A percentile compares a stretch with the other conserved stretches of the same genome.
These are phyloP conservation scores for Sinocyclocheilus anophthalmus DNA, from an alignment of 2,113 vertebrate genomes.

Conservation along the genomic window DNA sequence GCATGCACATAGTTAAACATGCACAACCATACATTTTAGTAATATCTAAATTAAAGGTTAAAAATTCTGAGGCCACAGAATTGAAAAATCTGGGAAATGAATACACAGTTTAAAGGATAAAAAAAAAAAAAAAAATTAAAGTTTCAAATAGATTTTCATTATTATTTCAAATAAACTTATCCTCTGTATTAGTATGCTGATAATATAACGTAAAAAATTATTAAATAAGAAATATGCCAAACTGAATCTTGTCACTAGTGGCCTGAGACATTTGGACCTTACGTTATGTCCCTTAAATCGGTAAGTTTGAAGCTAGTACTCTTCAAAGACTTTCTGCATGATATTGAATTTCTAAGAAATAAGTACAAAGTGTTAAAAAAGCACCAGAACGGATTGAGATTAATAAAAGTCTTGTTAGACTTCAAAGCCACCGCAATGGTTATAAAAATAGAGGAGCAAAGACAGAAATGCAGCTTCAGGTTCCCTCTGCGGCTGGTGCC, in stretches of 20 bases:
- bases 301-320: slow-evolving; percentile 28
- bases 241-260: not conserved
- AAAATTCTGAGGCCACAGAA: no score
- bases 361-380: slow-evolving; percentile 27
- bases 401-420: slow-evolving; percentile 55
- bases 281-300: slow-evolving; percentile 30
- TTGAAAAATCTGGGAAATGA: no score
- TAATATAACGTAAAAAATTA: not conserved
- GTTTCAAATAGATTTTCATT: no score
- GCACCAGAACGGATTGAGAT: slow-evolving; percentile 54
- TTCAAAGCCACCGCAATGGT: slow-evolving; percentile 49
- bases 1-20: not conserved
- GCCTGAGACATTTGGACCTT: not conserved
- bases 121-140: no score
- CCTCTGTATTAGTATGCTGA: not conserved
- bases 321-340: slow-evolving; percentile 56
- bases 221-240: not conserved
- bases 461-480: slow-evolving; percentile 16
- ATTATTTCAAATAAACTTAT: no score
- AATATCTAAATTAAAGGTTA: no score
- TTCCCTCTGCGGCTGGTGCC: not conserved
- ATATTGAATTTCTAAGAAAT: slow-evolving; percentile 45
- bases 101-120: no score
- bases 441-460: slow-evolving; percentile 5
- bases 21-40: no score